Evolutionary conservation across 2,113 vertebrate species (phyloP).

Genomic region (Bos javanicus): DNA sequence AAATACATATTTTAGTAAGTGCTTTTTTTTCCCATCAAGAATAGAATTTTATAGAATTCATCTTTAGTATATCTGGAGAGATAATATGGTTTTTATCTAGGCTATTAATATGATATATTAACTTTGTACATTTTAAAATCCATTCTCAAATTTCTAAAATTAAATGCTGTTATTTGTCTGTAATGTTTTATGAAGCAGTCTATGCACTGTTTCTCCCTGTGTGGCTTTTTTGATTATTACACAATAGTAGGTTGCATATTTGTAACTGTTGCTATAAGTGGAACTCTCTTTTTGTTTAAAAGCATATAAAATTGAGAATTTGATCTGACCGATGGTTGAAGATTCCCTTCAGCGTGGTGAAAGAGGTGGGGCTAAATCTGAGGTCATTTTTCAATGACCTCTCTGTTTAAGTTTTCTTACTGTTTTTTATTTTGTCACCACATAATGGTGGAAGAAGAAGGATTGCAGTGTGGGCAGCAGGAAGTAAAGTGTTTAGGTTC

Average conservation of each 20-base stretch:
- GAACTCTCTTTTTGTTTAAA: background rate
- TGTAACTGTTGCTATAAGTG: background rate
- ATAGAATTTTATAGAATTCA: slow-evolving; percentile 24
- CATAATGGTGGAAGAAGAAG: background rate
- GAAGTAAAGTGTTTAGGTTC: background rate
- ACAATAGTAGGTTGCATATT: background rate
- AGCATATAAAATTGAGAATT: background rate
- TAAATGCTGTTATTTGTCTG: background rate
- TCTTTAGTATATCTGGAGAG: background rate
- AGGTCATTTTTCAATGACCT: background rate
- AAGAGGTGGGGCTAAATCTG: background rate
- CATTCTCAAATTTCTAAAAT: background rate
- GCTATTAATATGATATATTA: background rate
- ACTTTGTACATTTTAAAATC: background rate
- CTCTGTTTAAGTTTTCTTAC: background rate
- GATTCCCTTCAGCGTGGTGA: background rate
- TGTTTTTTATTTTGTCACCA: slow-evolving; percentile 21
- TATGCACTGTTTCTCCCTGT: background rate
- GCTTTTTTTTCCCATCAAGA: background rate
- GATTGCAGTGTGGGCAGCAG: background rate
- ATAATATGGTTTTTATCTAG: background rate
- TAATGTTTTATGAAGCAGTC: background rate
- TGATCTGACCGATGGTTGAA: background rate
- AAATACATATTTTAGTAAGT: background rate
- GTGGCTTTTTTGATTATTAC: background rate